A percentile compares a stretch with the other conserved stretches of the same genome.
phyloP scores from a whole-genome alignment of 2,113 vertebrate genomes.

The Laticauda laticaudata region DNA sequence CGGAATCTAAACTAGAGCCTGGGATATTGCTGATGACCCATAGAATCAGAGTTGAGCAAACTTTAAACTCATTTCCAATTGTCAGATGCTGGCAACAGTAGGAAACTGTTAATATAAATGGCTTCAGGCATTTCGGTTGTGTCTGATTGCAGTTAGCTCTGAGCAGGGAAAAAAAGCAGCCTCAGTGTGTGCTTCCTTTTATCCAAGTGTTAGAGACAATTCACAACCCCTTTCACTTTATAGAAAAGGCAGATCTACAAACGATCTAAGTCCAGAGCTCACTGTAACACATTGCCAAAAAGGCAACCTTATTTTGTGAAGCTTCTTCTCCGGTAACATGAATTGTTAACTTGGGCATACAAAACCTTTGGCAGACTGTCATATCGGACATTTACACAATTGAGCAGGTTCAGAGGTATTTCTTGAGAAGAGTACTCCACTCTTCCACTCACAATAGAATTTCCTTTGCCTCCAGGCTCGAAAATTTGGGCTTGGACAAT shows the following conservation, averaged over 20 bases:
- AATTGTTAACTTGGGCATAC: no score
- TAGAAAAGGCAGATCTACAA: not conserved
- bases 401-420: no score
- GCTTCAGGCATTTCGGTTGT: not conserved
- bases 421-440: no score
- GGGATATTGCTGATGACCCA: not conserved
- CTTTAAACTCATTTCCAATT: not conserved
- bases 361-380: no score
- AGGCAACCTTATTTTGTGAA: no score
- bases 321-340: no score
- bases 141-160: not conserved
- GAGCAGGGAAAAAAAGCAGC: not conserved
- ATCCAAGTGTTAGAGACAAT: not conserved
- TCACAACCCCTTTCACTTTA: not conserved
- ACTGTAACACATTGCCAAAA: no score
- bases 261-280: no score
- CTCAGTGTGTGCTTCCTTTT: not conserved
- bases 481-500: no score
- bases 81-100: not conserved
- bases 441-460: no score
- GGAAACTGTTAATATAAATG: not conserved
- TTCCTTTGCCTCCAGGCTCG: no score
- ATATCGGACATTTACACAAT: no score
- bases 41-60: not conserved
- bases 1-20: not conserved